Percentiles rank a stretch among this genome's conserved stretches.
phyloP scores from a whole-genome alignment of 2,113 vertebrate species.

The Equus quagga region DNA sequence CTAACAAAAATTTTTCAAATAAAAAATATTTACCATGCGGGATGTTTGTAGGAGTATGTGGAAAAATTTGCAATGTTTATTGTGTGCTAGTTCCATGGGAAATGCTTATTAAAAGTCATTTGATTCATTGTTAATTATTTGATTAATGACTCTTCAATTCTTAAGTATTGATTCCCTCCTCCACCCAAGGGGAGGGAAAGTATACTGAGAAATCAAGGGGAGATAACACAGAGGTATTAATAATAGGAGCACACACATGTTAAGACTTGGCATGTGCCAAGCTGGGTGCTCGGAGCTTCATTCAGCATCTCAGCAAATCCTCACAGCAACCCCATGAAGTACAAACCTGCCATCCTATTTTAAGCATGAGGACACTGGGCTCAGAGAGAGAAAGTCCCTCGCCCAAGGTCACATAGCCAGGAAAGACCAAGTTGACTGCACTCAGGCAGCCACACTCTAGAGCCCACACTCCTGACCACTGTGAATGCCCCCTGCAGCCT shows the following conservation, averaged over 20 bases:
- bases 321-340: background rate
- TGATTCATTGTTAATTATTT: background rate
- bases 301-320: background rate
- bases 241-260: background rate
- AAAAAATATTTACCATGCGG: background rate
- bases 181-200: background rate
- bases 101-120: background rate
- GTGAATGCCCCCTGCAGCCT: background rate
- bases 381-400: background rate
- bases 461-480: background rate
- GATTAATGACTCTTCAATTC: background rate
- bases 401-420: background rate
- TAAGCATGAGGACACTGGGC: background rate
- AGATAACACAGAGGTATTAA: background rate
- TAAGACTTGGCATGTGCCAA: background rate
- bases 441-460: background rate
- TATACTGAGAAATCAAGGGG: background rate
- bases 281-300: background rate
- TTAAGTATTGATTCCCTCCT: background rate
- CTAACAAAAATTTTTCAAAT: background rate
- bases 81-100: background rate
- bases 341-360: background rate
- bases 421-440: background rate
- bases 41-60: background rate
- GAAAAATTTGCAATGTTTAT: background rate